Conservation (phyloP, 2,797 vertebrate species). For the Crocodylus rhombifer region DNA sequence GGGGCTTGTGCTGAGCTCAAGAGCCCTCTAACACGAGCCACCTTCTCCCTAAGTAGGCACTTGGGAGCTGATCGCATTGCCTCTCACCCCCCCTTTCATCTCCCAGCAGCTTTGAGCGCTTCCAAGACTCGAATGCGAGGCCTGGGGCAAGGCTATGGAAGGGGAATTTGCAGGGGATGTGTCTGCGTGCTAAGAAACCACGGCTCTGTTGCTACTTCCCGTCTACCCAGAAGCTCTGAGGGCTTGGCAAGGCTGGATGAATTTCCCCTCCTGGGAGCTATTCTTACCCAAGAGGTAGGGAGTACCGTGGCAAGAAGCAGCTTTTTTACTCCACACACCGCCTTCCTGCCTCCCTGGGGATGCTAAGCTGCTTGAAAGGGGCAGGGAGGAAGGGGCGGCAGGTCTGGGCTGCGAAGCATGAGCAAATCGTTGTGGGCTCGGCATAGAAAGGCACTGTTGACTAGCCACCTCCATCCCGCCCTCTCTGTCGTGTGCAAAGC, state of each 20-base stretch:
- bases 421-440: not conserved
- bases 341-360: not conserved
- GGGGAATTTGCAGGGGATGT: too few relatives aligned
- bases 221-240: too few relatives aligned
- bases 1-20: not conserved
- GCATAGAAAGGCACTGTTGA: not conserved
- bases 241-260: too few relatives aligned
- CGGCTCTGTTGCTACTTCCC: too few relatives aligned
- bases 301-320: not conserved
- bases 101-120: not conserved
- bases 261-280: too few relatives aligned
- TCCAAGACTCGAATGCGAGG: not conserved
- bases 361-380: not conserved
- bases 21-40: not conserved
- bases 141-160: not conserved
- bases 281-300: too few relatives aligned
- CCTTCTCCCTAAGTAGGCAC: not conserved
- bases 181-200: too few relatives aligned
- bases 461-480: not conserved
- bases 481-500: not conserved
- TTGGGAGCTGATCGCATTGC: not conserved
- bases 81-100: not conserved
- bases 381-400: not conserved
- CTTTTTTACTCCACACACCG: not conserved
- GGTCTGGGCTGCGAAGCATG: not conserved